Conservation (phyloP, 2,797 vertebrate species). For the Enteromius mattozi region DNA sequence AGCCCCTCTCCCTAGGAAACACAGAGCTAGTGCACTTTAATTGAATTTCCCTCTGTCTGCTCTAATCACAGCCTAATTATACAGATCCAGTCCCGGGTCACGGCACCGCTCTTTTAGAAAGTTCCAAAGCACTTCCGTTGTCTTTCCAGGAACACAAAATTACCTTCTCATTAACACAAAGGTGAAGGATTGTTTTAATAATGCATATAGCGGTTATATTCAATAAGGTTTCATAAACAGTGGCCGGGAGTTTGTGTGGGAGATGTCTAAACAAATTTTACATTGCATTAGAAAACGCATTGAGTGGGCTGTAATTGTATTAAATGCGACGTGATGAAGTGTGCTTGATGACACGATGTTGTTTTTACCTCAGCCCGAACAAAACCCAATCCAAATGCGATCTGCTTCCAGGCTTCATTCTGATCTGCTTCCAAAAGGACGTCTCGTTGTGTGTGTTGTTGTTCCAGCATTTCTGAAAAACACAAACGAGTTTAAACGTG, state of each 20-base stretch:
- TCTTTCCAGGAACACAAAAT: slow-evolving; percentile 18
- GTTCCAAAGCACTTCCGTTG: neutral
- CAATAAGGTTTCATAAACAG: slow-evolving; percentile 31
- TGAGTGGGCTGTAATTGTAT: slow-evolving; percentile 44
- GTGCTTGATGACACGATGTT: slow-evolving; percentile 35
- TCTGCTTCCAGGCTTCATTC: slow-evolving; percentile 21
- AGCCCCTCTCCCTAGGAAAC: slow-evolving; percentile 17
- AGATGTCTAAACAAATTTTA: slow-evolving; percentile 24
- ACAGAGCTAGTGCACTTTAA: slow-evolving; percentile 28
- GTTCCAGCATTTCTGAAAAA: neutral
- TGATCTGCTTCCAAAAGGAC: neutral
- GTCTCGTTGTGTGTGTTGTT: neutral
- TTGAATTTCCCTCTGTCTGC: slow-evolving; percentile 31
- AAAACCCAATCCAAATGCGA: slow-evolving; percentile 41
- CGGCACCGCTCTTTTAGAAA: neutral
- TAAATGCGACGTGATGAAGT: slow-evolving; percentile 39
- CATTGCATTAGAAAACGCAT: slow-evolving; percentile 26
- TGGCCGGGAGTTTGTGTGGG: slow-evolving; percentile 36
- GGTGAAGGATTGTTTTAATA: slow-evolving; percentile 44
- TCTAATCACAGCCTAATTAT: slow-evolving; percentile 38
- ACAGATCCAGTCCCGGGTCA: slow-evolving; percentile 23
- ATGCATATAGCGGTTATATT: slow-evolving; percentile 31
- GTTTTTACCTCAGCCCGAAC: slow-evolving; percentile 42
- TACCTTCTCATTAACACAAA: slow-evolving; percentile 19
- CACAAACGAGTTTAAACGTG: neutral